A percentile compares a stretch with the other conserved stretches of the same genome.
These are phyloP conservation scores for Prosapia bicincta DNA, from an alignment of 2,888 invertebrate genomes.

Conservation along the genomic window DNA sequence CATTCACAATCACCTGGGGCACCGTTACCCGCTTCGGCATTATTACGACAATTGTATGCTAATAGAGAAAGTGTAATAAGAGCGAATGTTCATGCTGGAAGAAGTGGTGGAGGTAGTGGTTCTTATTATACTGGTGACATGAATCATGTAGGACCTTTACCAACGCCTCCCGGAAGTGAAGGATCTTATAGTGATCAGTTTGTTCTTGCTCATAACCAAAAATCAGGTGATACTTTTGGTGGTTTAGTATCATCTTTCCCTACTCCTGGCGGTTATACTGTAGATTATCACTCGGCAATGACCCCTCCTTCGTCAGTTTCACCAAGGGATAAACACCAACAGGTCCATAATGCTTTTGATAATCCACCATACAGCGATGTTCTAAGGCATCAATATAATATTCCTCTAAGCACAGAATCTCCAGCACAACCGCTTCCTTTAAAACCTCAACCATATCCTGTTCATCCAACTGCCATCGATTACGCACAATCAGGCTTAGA, in stretches of 20 bases:
- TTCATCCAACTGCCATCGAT: constrained; percentile 51
- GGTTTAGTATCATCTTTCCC: constrained; percentile 56
- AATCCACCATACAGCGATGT: constrained; percentile 46
- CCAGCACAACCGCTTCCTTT: constrained; percentile 69
- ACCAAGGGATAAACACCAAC: constrained; percentile 78
- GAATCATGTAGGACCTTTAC: constrained; percentile 68
- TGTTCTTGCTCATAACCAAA: constrained; percentile 47
- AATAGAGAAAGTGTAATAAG: constrained; percentile 94
- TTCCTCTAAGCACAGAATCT: constrained; percentile 57
- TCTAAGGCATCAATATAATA: constrained; percentile 60
- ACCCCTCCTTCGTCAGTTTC: constrained; percentile 97
- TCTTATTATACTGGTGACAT: constrained; percentile 53
- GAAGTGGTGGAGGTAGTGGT: constrained; percentile 50
- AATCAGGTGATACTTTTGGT: constrained; percentile 53
- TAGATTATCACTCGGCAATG: constrained; percentile 92
- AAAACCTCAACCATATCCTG: constrained; percentile 84
- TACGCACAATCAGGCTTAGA: constrained; percentile 65
- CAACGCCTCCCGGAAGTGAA: constrained; percentile 89
- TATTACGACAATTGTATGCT: constrained; percentile 85
- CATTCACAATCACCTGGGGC: constrained; percentile 54
- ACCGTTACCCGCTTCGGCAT: constrained; percentile 82
- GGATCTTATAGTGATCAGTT: constrained; percentile 69
- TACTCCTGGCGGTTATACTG: constrained; percentile 55
- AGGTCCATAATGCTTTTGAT: constrained; percentile 48
- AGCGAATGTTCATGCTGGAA: constrained; percentile 64